Evolutionary conservation across 2,113 vertebrate genomes (phyloP).

Genomic region (Platichthys flesus): DNA sequence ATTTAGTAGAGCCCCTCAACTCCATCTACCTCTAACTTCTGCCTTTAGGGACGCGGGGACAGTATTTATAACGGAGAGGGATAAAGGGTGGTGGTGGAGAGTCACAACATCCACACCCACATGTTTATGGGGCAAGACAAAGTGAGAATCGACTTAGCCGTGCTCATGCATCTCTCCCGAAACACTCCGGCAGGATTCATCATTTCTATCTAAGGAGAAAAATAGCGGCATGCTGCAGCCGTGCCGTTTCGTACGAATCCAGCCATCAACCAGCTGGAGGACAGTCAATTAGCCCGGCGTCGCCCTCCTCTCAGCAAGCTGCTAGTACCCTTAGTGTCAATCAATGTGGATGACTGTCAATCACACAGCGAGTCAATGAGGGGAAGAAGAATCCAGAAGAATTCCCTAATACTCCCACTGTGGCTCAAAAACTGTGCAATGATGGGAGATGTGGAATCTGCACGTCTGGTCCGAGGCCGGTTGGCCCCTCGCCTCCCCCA

Average conservation of each 20-base stretch:
- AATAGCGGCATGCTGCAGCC: slow-evolving; percentile 27
- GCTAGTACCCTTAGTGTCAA: slow-evolving; percentile 64
- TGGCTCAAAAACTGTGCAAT: slow-evolving; percentile 63
- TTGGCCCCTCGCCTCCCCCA: slow-evolving; percentile 45
- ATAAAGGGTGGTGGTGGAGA: slow-evolving; percentile 25
- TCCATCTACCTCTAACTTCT: slow-evolving; percentile 60
- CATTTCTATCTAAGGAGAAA: slow-evolving; percentile 44
- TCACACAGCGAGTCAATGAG: slow-evolving; percentile 60
- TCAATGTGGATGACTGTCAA: slow-evolving; percentile 79
- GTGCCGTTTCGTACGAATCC: slow-evolving; percentile 30
- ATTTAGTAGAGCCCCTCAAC: slow-evolving; percentile 69
- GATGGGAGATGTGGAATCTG: slow-evolving; percentile 63
- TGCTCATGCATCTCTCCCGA: slow-evolving; percentile 34
- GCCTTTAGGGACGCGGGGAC: slow-evolving; percentile 43
- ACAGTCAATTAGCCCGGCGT: slow-evolving; percentile 75
- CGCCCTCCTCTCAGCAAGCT: slow-evolving; percentile 44
- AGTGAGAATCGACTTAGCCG: slow-evolving; percentile 16
- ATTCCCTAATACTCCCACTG: slow-evolving; percentile 58
- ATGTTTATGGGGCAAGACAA: slow-evolving; percentile 30
- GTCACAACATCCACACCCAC: slow-evolving; percentile 26
- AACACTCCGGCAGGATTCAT: slow-evolving; percentile 36
- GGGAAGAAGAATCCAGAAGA: slow-evolving; percentile 29
- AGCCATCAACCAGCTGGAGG: slow-evolving; percentile 68
- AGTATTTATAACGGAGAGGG: slow-evolving; percentile 47
- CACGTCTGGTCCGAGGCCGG: slow-evolving; percentile 58